These are phyloP conservation scores for Drosophila pegasa DNA, from an alignment of 2,888 invertebrate genomes.

Conservation along the genomic window DNA sequence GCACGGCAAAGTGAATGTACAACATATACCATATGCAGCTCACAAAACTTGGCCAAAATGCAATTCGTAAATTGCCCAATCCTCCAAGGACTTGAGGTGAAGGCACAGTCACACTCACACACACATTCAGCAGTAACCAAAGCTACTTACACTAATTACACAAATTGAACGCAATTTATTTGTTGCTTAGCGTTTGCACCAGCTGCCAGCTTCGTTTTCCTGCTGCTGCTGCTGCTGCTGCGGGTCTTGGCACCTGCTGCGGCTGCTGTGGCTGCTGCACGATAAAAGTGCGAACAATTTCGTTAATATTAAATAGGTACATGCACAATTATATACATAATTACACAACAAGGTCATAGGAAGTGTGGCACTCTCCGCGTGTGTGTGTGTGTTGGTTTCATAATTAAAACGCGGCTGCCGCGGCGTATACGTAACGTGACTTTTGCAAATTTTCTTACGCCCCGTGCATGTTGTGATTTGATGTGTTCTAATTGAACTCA, in stretches of 20 bases:
- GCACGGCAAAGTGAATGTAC: constrained; percentile 13
- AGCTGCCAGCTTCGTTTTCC: constrained; percentile 22
- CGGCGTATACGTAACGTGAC: constrained; percentile 67
- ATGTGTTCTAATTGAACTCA: constrained; percentile 52
- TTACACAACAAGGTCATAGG: constrained; percentile 53
- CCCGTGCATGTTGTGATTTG: constrained; percentile 29
- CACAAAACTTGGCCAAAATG: constrained; percentile 25
- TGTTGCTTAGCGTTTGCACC: constrained; percentile 26
- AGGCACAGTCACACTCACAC: neutral
- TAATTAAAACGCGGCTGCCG: constrained; percentile 60
- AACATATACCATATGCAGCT: constrained; percentile 15
- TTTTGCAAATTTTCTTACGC: constrained; percentile 16
- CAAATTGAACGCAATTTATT: constrained; percentile 76
- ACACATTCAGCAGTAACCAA: constrained; percentile 1
- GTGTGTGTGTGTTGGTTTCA: constrained; percentile 23
- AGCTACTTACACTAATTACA: constrained; percentile 71
- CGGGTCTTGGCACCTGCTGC: constrained; percentile 34
- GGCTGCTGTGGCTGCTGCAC: constrained; percentile 41
- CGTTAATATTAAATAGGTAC: constrained; percentile 67
- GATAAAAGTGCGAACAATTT: constrained; percentile 66
- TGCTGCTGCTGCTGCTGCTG: neutral
- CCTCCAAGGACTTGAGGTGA: constrained; percentile 22
- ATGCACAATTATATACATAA: constrained; percentile 78
- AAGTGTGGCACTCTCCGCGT: constrained; percentile 11
- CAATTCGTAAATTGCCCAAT: constrained; percentile 58